Base-by-base conservation (phyloP, 2,888 invertebrate genomes). In the Leptinotarsa rubiginosa region DNA sequence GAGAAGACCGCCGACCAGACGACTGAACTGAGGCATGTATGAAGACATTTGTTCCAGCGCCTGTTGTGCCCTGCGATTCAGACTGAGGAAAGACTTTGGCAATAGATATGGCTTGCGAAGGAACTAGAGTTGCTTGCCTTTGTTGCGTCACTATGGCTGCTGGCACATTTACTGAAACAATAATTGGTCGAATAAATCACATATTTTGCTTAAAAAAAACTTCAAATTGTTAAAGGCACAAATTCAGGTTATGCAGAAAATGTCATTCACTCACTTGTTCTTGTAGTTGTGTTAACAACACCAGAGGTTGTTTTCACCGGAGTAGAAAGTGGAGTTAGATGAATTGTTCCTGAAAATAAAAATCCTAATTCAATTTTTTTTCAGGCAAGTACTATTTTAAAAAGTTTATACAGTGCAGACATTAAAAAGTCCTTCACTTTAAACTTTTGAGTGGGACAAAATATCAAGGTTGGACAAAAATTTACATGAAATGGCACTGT, bases 81-180 rank as follows among this genome's bases (percentile, higher is more conserved):
- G 79, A 80, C 72, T 81, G 81, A 12, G 87, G 84, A 79, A 86
- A 87, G 16, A 87, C 88, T 81, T 87, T 88, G 64, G 86, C 86
- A 73, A 88, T 86, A 5, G 88, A 87, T 78, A 88, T 86, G 62
- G 87, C 81, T 81, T 87, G 87, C 10, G 87, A 81, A 31, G 87
- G 82, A 50, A 85, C 85, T 10, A 86, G 85, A 18, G 83, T 78
- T 41, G 84, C 82, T 68, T 85, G 85, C 74, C 88, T 83, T 79
- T 87, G 87, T 65, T 85, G 83, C 3, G 80, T 77, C 20, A 88
- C 86, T 68, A 87, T 82, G 59, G 87, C 84, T 15, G 86, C 85
- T 67, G 87, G 86, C 65, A 87, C 86, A 70, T 75, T 81, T 71
- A 83, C 80, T 82, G 69, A 73, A 79, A 76, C 65, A 62, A 49